phyloP scores from a whole-genome alignment of 2,888 invertebrate species.

The Thereva unica region DNA sequence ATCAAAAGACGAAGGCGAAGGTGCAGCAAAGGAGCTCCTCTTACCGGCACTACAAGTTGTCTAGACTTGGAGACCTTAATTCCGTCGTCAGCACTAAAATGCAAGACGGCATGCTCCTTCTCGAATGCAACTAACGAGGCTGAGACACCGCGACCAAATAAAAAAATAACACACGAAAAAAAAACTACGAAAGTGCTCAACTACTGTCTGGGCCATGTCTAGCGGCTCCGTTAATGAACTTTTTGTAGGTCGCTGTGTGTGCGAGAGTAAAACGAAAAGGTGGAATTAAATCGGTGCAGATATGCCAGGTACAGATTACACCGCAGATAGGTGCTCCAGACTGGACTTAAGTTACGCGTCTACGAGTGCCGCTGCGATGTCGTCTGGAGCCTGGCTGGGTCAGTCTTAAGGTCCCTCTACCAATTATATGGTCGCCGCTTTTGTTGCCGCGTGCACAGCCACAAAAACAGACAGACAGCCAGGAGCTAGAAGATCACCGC shows the following conservation, averaged over 20 bases:
- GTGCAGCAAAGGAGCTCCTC: slow-evolving; percentile 23
- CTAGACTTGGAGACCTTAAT: slow-evolving; percentile 36
- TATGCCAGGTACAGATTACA: too few relatives aligned
- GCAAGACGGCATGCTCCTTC: slow-evolving; percentile 32
- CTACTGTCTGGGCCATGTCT: slow-evolving; percentile 59
- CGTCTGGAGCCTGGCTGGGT: too few relatives aligned
- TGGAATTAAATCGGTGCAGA: slow-evolving; percentile 24
- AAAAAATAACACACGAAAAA: slow-evolving; percentile 27
- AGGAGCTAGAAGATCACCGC: too few relatives aligned
- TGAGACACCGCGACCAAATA: background rate
- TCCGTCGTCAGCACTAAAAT: slow-evolving; percentile 34
- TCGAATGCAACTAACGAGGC: slow-evolving; percentile 35
- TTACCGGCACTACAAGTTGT: slow-evolving; percentile 34
- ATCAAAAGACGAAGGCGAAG: slow-evolving; percentile 29
- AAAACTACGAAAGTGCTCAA: slow-evolving; percentile 33
- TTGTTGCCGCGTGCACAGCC: too few relatives aligned
- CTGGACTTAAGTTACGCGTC: too few relatives aligned
- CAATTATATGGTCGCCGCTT: too few relatives aligned
- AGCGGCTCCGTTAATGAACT: slow-evolving; percentile 58
- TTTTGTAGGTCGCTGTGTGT: slow-evolving; percentile 57
- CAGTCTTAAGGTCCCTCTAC: too few relatives aligned
- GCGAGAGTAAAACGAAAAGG: slow-evolving; percentile 40
- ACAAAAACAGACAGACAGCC: too few relatives aligned
- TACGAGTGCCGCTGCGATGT: too few relatives aligned
- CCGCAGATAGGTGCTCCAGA: too few relatives aligned